Conservation (phyloP, 2,888 invertebrate species). For the Ceramica pisi region DNA sequence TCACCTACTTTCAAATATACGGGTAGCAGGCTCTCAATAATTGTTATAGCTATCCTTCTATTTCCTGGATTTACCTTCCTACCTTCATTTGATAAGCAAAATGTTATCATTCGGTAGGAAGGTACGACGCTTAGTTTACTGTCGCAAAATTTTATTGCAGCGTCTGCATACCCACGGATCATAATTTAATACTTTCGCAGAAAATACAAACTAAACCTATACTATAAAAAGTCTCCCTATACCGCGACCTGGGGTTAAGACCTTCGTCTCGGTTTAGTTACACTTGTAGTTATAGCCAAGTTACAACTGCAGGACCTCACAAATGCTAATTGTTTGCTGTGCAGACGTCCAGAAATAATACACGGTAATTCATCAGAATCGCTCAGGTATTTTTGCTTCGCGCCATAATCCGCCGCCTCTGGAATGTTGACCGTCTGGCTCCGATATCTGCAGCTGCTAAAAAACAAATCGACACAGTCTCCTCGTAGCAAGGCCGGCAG, state of each 20-base stretch:
- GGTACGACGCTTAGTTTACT: background rate
- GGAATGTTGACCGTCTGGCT: conserved; percentile 88
- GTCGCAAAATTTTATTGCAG: conserved; percentile 28
- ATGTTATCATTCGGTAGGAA: background rate
- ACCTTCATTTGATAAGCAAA: background rate
- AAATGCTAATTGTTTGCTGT: conserved; percentile 60
- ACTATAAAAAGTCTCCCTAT: conserved; percentile 45
- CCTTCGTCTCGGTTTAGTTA: conserved; percentile 45
- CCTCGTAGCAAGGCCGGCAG: conserved; percentile 71
- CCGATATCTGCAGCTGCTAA: conserved; percentile 76
- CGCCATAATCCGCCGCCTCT: conserved; percentile 84
- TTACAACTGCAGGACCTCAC: conserved; percentile 56
- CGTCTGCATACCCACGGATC: conserved; percentile 35
- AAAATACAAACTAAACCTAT: conserved; percentile 31
- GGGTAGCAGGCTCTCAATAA: background rate
- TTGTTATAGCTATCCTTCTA: background rate
- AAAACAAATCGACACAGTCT: conserved; percentile 76
- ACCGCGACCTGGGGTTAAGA: conserved; percentile 41
- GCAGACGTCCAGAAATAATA: conserved; percentile 80
- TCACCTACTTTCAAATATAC: background rate
- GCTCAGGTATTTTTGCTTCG: conserved; percentile 87
- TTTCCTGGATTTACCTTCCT: background rate
- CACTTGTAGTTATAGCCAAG: conserved; percentile 50
- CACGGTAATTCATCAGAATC: conserved; percentile 84
- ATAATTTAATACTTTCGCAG: conserved; percentile 25